phyloP scores from a whole-genome alignment of 2,797 vertebrate species.

The Tympanoctomys barrerae region DNA sequence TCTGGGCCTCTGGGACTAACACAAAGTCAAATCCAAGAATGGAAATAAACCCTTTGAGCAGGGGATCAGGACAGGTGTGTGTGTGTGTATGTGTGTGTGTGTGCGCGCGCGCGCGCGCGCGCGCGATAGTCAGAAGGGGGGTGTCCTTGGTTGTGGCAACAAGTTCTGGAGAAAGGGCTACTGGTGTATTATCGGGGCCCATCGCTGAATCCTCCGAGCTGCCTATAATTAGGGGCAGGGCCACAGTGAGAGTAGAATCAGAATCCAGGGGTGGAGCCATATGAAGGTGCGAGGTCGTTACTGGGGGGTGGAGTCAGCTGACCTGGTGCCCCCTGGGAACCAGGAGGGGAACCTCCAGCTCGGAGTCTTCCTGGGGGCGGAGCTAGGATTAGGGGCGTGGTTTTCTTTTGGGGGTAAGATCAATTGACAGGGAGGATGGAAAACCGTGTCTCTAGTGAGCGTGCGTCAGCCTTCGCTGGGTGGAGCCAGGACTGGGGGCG shows the following conservation, averaged over 20 bases:
- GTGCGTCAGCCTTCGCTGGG: not conserved
- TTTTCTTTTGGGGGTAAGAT: accelerated
- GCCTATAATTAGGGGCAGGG: not conserved
- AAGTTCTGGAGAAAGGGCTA: not conserved
- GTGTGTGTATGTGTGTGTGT: no score
- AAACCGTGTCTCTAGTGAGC: not conserved
- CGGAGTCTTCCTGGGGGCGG: not conserved
- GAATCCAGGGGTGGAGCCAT: not conserved
- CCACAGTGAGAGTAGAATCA: not conserved
- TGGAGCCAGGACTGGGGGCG: not conserved
- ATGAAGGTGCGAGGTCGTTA: accelerated
- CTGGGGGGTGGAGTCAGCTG: not conserved
- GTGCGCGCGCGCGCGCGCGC: no score
- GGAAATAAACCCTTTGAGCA: not conserved
- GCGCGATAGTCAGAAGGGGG: no score
- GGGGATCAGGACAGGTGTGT: not conserved
- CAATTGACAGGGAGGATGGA: no score
- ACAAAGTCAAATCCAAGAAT: not conserved
- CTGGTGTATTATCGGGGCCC: not conserved
- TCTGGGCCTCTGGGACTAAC: not conserved
- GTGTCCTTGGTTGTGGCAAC: not conserved
- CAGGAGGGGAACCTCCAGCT: not conserved
- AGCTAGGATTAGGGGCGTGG: not conserved
- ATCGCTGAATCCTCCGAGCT: not conserved
- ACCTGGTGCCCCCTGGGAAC: not conserved